A percentile compares a stretch with the other conserved stretches of the same genome.
Evolutionary conservation across 2,113 vertebrate species (phyloP).

Genomic region (Proteles cristata): DNA sequence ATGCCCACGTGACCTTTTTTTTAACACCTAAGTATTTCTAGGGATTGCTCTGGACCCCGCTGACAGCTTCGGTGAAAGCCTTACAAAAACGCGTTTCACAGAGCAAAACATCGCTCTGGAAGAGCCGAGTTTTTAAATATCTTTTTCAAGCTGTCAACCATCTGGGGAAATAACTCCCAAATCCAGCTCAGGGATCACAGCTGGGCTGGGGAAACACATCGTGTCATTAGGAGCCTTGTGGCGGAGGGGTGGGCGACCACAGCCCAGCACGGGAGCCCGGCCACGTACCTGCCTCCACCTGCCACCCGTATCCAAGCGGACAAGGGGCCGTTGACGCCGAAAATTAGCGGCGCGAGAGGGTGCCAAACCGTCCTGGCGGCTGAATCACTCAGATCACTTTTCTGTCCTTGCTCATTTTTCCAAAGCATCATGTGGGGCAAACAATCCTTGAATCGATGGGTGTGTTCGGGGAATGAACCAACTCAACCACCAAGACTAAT

Average conservation of each 20-base stretch:
- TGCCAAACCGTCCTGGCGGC: neutral
- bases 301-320: neutral
- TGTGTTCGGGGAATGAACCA: neutral
- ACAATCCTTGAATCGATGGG: neutral
- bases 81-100: slow-evolving; percentile 74
- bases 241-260: neutral
- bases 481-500: neutral
- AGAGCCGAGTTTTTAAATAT: slow-evolving; percentile 82
- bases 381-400: neutral
- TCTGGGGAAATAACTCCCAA: slow-evolving; percentile 85
- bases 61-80: slow-evolving; percentile 79
- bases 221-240: neutral
- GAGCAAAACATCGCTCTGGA: slow-evolving; percentile 61
- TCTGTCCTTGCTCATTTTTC: neutral
- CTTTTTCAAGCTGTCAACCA: slow-evolving; percentile 83
- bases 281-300: neutral
- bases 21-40: slow-evolving; percentile 87
- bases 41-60: slow-evolving; percentile 71
- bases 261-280: neutral
- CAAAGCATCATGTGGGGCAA: neutral
- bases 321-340: neutral
- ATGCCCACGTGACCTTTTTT: slow-evolving; percentile 79
- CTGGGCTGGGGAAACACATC: slow-evolving; percentile 58
- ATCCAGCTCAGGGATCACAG: slow-evolving; percentile 65
- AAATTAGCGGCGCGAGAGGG: neutral